phyloP scores from a whole-genome alignment of 2,113 vertebrate species.

The Anser cygnoides region DNA sequence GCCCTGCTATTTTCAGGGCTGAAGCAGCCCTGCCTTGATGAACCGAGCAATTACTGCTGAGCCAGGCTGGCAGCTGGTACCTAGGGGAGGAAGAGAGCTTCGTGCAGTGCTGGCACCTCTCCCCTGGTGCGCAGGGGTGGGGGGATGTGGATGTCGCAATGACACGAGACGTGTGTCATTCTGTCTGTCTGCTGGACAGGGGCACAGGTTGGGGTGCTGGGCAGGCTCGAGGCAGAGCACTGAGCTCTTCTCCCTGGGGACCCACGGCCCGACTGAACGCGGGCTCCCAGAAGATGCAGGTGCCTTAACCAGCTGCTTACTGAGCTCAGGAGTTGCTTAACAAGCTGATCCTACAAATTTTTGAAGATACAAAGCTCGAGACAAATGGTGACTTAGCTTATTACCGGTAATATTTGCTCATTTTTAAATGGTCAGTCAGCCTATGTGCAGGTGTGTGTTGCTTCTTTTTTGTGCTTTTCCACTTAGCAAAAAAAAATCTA shows the following conservation, averaged over 20 bases:
- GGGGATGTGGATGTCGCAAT: no score
- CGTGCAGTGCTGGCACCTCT: neutral
- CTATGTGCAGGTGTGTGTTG: neutral
- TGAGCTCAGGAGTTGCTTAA: neutral
- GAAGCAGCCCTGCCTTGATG: neutral
- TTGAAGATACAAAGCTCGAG: neutral
- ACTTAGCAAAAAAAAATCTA: neutral
- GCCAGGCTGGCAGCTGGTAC: neutral
- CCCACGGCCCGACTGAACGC: neutral
- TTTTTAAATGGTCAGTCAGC: neutral
- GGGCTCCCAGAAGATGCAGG: neutral
- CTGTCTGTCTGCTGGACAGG: no score
- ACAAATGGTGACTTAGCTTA: neutral
- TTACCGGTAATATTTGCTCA: neutral
- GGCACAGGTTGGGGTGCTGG: no score
- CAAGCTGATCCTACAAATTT: neutral
- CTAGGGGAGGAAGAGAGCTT: neutral
- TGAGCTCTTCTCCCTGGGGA: no score
- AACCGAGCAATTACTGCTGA: neutral
- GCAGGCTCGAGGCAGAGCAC: no score
- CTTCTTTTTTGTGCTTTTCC: neutral
- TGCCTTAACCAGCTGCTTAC: neutral
- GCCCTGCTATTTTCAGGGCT: neutral
- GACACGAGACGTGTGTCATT: no score
- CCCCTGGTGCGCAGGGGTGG: fast-evolving